These are phyloP conservation scores for Etheostoma cragini DNA, from an alignment of 2,113 vertebrate genomes.

Conservation along the genomic window DNA sequence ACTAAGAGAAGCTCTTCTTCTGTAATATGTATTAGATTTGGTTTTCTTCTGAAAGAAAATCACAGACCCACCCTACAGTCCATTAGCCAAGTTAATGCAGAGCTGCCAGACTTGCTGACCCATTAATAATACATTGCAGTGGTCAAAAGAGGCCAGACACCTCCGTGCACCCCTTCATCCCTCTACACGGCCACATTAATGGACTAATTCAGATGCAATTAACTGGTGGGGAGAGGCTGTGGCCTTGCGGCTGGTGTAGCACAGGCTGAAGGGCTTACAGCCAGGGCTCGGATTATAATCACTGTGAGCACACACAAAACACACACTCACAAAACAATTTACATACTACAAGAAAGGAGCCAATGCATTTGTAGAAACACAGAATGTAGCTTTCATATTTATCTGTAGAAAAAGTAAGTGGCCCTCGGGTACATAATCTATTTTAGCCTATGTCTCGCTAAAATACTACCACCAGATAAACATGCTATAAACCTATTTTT, in stretches of 20 bases:
- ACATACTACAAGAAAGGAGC: conserved; percentile 47
- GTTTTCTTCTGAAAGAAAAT: conserved; percentile 72
- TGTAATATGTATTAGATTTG: conserved; percentile 69
- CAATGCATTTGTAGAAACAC: conserved; percentile 37
- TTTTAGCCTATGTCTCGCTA: neutral
- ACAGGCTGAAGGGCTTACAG: conserved; percentile 72
- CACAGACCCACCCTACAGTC: conserved; percentile 75
- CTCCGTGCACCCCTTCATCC: conserved; percentile 74
- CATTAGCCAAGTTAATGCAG: conserved; percentile 84
- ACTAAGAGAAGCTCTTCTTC: conserved; percentile 40
- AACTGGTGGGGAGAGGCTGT: conserved; percentile 80
- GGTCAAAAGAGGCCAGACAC: conserved; percentile 83
- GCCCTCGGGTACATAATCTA: neutral
- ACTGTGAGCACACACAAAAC: conserved; percentile 44
- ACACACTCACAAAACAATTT: conserved; percentile 50
- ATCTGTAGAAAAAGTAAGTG: conserved; percentile 7
- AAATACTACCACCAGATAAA: conserved; percentile 7
- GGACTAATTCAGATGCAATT: conserved; percentile 85
- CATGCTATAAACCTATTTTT: neutral
- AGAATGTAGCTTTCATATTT: conserved; percentile 25
- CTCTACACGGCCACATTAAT: conserved; percentile 82
- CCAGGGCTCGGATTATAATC: conserved; percentile 68
- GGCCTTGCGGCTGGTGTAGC: conserved; percentile 76
- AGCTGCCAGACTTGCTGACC: conserved; percentile 82
- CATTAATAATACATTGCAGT: conserved; percentile 84